Evolutionary conservation across 2,797 vertebrate species (phyloP).

Genomic region (Nothura maculosa): DNA sequence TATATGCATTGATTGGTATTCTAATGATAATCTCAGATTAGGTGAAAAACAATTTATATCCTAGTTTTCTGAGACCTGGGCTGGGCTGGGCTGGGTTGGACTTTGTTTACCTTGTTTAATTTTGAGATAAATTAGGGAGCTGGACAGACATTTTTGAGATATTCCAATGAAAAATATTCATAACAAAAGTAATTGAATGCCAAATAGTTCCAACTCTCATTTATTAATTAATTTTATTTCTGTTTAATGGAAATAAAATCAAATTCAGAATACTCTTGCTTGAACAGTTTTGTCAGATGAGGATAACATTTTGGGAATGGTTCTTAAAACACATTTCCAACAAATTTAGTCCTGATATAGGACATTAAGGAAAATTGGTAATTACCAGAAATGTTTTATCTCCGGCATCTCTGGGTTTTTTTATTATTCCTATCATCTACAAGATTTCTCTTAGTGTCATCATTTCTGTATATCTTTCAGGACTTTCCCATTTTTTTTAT

Average conservation of each 20-base stretch:
- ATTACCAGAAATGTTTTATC: background rate
- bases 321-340: background rate
- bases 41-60: background rate
- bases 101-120: slow-evolving; percentile 10
- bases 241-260: background rate
- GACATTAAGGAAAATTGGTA: background rate
- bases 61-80: background rate
- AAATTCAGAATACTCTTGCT: background rate
- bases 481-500: background rate
- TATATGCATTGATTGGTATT: background rate
- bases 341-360: background rate
- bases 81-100: background rate
- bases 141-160: background rate
- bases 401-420: background rate
- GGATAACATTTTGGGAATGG: background rate
- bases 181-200: background rate
- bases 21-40: background rate
- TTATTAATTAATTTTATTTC: background rate
- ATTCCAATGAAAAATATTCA: background rate
- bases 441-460: background rate
- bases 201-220: background rate
- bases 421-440: background rate
- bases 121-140: background rate
- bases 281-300: background rate
- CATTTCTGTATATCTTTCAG: background rate